phyloP scores from a whole-genome alignment of 37 sponge, comb jelly and placozoan species.

The Theonella swinhoei region DNA sequence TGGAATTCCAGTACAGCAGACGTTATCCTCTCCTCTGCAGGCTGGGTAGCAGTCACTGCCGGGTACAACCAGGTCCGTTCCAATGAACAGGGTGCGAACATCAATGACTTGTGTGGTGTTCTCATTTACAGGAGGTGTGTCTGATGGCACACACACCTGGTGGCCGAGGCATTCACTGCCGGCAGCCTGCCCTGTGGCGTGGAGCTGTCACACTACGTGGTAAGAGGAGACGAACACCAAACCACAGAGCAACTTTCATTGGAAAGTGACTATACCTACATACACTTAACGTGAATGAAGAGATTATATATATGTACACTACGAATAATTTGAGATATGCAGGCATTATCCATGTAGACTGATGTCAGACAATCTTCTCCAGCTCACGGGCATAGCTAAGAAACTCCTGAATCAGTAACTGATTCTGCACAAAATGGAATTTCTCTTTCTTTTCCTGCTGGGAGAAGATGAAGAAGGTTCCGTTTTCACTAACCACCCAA shows the following conservation, averaged over 20 bases:
- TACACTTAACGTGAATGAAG: too few relatives aligned
- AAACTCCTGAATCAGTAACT: conserved; percentile 57
- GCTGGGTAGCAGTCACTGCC: conserved; percentile 81
- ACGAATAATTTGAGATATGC: conserved; percentile 44
- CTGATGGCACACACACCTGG: conserved; percentile 60
- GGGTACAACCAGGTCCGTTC: too few relatives aligned
- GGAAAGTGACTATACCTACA: not conserved
- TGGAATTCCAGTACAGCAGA: conserved; percentile 73
- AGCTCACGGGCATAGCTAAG: conserved; percentile 88
- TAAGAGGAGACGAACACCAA: conserved; percentile 25
- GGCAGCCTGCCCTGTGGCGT: conserved; percentile 66
- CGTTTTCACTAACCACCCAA: conserved; percentile 53
- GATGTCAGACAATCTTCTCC: conserved; percentile 87
- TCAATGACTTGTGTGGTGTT: too few relatives aligned
- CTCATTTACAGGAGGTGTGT: not conserved
- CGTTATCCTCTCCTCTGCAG: conserved; percentile 79
- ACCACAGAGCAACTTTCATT: conserved; percentile 27
- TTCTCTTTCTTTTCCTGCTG: conserved; percentile 59
- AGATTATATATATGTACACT: conserved; percentile 8
- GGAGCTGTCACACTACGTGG: conserved; percentile 68
- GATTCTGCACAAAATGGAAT: conserved; percentile 43
- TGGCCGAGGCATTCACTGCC: conserved; percentile 65
- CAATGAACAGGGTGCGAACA: too few relatives aligned
- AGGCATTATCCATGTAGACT: not conserved
- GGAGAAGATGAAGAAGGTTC: conserved; percentile 45